Evolutionary conservation across 1,140 invertebrate genomes (phyloP).

Genomic region (Sycobia sp.): DNA sequence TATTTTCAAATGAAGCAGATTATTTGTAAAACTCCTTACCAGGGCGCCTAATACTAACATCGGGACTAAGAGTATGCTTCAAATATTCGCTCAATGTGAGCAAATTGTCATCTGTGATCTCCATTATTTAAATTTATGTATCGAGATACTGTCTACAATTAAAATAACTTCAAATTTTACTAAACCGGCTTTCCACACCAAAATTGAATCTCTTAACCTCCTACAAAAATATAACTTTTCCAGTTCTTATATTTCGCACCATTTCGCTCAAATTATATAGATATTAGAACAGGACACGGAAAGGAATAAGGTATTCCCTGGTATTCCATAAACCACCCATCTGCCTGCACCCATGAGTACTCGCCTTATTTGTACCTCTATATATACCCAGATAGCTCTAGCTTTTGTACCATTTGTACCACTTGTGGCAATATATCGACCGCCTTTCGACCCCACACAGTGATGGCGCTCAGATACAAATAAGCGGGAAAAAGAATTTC

Average conservation of each 20-base stretch:
- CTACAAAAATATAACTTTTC: not conserved
- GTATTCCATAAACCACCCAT: no score
- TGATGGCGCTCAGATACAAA: conserved; percentile 2
- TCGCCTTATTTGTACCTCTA: no score
- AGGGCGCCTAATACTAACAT: conserved; percentile 78
- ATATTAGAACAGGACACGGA: no score
- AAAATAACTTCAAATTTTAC: conserved; percentile 27
- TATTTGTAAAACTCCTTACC: conserved; percentile 64
- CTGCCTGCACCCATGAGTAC: no score
- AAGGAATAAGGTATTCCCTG: no score
- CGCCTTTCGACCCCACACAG: no score
- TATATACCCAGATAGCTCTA: no score
- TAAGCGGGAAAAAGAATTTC: conserved; percentile 26
- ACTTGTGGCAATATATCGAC: no score
- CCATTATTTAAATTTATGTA: conserved; percentile 65
- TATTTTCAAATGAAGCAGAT: conserved; percentile 10
- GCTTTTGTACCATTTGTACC: no score
- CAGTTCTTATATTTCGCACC: no score
- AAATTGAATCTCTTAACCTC: conserved; percentile 44
- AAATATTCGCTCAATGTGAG: conserved; percentile 81
- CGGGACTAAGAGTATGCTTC: conserved; percentile 86
- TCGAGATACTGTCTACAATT: conserved; percentile 1
- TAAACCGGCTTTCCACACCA: conserved; percentile 31
- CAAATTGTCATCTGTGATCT: conserved; percentile 82
- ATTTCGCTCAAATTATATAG: no score